Conservation (phyloP, 2,113 vertebrate species). For the Myotis brandtii region DNA sequence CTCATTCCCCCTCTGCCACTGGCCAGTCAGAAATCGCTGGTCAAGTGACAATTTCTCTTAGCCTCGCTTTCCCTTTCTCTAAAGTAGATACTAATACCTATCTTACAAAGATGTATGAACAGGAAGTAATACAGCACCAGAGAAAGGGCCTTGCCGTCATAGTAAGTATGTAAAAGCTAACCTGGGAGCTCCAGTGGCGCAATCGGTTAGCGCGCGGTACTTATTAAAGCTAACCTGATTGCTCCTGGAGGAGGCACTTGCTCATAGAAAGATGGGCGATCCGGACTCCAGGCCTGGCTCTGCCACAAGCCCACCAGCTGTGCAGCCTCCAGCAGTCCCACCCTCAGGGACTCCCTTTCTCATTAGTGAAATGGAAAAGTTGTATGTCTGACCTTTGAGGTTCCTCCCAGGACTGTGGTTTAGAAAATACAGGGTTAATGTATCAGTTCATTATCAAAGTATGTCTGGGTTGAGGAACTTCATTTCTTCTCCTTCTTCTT, state of each 20-base stretch:
- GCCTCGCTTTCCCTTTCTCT: background rate
- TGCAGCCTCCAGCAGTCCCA: background rate
- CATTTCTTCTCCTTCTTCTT: background rate
- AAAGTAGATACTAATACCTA: background rate
- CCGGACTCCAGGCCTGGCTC: background rate
- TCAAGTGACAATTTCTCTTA: background rate
- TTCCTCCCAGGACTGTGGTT: background rate
- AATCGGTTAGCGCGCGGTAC: no score
- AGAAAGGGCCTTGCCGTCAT: background rate
- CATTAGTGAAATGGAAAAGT: background rate
- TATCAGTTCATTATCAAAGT: background rate
- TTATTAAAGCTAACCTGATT: no score
- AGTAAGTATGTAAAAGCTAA: background rate
- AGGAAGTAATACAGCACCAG: background rate
- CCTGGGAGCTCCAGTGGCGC: no score
- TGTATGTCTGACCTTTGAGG: background rate
- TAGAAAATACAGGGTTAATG: conserved; percentile 21
- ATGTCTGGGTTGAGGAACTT: background rate
- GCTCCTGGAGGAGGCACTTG: background rate
- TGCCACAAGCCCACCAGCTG: background rate
- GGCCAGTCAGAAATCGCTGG: background rate
- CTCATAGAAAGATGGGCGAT: background rate
- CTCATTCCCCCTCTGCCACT: background rate
- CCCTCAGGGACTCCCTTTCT: background rate
- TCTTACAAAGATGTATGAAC: background rate